Conservation (phyloP, 30 jellyfish, hydroid and myxozoan species). For the Hydractinia echinata region DNA sequence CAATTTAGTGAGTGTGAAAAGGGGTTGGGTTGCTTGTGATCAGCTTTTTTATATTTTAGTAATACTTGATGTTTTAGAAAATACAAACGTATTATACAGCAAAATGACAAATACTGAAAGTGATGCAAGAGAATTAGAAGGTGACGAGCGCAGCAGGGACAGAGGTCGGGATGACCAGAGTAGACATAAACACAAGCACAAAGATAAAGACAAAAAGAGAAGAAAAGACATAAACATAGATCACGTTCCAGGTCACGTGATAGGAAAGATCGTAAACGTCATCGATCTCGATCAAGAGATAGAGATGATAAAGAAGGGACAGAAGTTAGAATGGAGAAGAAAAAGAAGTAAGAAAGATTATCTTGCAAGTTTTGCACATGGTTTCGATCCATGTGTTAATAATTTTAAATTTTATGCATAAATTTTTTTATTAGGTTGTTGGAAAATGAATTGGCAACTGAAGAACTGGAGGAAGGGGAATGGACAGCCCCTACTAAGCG, state of each 20-base stretch:
- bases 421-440: background rate
- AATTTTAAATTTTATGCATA: background rate
- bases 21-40: too few relatives aligned
- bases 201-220: background rate
- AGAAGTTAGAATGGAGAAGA: conserved; percentile 12
- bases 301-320: conserved; percentile 20
- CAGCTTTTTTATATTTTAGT: too few relatives aligned
- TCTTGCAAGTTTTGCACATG: too few relatives aligned
- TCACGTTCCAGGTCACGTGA: conserved; percentile 14
- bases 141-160: background rate
- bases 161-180: conserved; percentile 4
- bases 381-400: too few relatives aligned
- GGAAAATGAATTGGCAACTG: conserved; percentile 27
- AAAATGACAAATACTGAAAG: background rate
- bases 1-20: too few relatives aligned
- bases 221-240: background rate
- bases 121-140: background rate
- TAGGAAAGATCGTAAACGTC: background rate
- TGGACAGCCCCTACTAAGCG: conserved; percentile 21
- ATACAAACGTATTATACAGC: too few relatives aligned
- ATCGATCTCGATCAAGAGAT: conserved; percentile 2
- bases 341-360: background rate
- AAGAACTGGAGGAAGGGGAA: conserved; percentile 28
- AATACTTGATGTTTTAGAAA: too few relatives aligned
- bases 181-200: conserved; percentile 8